These are phyloP conservation scores for Diploptera punctata DNA, from an alignment of 2,888 invertebrate species.

Conservation along the genomic window DNA sequence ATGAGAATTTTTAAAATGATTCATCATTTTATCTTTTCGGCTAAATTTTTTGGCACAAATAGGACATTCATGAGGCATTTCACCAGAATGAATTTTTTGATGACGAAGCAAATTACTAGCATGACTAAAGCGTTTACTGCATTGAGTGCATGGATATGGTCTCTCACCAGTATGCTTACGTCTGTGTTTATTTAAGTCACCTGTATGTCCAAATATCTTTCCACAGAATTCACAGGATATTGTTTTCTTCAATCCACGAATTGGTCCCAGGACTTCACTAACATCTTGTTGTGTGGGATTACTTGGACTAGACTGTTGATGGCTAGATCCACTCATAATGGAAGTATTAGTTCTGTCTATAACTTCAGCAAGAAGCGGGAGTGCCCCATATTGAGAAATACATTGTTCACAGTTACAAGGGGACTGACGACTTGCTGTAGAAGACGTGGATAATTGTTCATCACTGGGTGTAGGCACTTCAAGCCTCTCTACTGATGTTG, in stretches of 20 bases:
- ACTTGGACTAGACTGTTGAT: not conserved
- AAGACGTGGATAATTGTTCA: no score
- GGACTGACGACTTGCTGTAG: no score
- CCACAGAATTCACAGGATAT: constrained; percentile 54
- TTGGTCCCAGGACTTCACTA: not conserved
- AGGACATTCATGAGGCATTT: constrained; percentile 26
- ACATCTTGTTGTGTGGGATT: not conserved
- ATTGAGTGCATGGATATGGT: constrained; percentile 33
- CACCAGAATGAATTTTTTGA: constrained; percentile 34
- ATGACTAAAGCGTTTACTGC: constrained; percentile 31
- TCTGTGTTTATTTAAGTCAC: constrained; percentile 44
- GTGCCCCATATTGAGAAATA: not conserved
- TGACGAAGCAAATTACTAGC: constrained; percentile 31
- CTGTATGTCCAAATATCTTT: constrained; percentile 58
- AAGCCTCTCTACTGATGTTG: no score
- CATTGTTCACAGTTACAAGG: constrained; percentile 20
- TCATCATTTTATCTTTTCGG: constrained; percentile 28
- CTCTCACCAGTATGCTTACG: constrained; percentile 37
- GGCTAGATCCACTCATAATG: not conserved
- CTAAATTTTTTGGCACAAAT: constrained; percentile 31
- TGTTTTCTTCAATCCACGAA: not conserved
- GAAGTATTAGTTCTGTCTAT: not conserved
- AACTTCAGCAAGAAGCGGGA: not conserved
- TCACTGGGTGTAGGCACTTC: no score
- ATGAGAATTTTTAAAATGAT: constrained; percentile 23